Percentiles rank a stretch among this genome's conserved stretches.
These are phyloP conservation scores for Varanus salvator DNA, from an alignment of 2,113 vertebrate genomes.

Conservation along the genomic window DNA sequence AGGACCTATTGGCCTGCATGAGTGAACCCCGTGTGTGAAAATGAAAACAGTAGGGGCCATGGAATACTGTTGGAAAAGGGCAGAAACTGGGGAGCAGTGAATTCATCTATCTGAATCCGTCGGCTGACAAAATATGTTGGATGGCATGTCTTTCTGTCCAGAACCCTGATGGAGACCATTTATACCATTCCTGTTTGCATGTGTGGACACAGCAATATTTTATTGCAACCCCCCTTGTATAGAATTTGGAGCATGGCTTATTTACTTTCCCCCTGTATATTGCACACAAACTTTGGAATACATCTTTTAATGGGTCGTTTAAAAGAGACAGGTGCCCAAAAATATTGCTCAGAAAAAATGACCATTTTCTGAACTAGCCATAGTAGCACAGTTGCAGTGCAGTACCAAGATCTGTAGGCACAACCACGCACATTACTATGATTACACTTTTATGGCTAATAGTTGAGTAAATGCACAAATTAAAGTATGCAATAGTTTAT, in stretches of 20 bases:
- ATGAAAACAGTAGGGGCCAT: background rate
- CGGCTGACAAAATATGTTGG: background rate
- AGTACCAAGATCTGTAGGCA: too few relatives aligned
- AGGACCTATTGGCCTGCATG: too few relatives aligned
- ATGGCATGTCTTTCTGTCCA: background rate
- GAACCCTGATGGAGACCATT: background rate
- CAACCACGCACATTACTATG: too few relatives aligned
- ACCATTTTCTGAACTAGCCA: too few relatives aligned
- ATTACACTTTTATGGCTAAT: background rate
- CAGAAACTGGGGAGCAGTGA: background rate
- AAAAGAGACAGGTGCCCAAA: background rate
- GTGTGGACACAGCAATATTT: background rate
- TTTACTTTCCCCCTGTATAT: background rate
- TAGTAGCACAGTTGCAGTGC: background rate
- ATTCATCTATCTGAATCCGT: background rate
- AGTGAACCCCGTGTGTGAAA: background rate
- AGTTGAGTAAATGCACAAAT: background rate
- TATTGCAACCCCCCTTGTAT: background rate
- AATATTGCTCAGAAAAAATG: background rate
- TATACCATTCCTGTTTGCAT: background rate
- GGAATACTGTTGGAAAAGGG: background rate
- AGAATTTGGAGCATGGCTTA: background rate
- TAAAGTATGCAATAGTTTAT: background rate
- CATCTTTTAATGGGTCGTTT: background rate
- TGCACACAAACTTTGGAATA: background rate